Evolutionary conservation across 2,113 vertebrate species (phyloP).

Genomic region (Todiramphus saurophagus): DNA sequence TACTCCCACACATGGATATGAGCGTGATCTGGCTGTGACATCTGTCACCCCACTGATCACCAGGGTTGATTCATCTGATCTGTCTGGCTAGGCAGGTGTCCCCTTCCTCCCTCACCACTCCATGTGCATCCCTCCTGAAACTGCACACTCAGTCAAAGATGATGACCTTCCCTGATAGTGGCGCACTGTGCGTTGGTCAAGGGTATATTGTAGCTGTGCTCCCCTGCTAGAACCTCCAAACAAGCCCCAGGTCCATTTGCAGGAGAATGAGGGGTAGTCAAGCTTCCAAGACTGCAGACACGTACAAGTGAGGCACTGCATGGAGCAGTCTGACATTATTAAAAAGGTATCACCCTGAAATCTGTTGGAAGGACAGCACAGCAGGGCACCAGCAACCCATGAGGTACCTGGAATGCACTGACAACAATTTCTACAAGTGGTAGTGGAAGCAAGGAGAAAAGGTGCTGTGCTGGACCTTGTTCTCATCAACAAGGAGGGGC

Average conservation of each 20-base stretch:
- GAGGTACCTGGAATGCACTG: no score
- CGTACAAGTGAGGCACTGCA: conserved; percentile 98
- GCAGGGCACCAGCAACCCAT: no score
- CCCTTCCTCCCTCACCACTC: conserved; percentile 97
- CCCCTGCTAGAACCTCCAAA: conserved; percentile 99
- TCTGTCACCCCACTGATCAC: conserved; percentile 92
- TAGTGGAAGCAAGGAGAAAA: no score
- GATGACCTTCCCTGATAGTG: conserved; percentile 84
- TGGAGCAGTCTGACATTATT: conserved; percentile 92
- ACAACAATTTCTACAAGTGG: no score
- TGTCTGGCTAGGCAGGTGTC: conserved; percentile 98
- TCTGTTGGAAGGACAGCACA: no score
- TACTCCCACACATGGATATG: conserved; percentile 65
- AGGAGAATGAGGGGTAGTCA: conserved; percentile 98
- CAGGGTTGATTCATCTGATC: conserved; percentile 99
- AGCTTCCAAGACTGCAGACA: conserved; percentile 98
- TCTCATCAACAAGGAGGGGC: no score
- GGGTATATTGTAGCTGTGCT: conserved; percentile 97
- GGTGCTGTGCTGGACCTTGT: no score
- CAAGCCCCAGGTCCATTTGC: conserved; percentile 98
- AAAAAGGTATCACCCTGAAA: no score
- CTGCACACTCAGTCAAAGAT: conserved; percentile 94
- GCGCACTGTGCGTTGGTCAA: conserved; percentile 83
- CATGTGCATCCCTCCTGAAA: conserved; percentile 97
- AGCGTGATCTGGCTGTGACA: conserved; percentile 94